Evolutionary conservation across 2,888 invertebrate species (phyloP).

Genomic region (Lutraria lutraria): DNA sequence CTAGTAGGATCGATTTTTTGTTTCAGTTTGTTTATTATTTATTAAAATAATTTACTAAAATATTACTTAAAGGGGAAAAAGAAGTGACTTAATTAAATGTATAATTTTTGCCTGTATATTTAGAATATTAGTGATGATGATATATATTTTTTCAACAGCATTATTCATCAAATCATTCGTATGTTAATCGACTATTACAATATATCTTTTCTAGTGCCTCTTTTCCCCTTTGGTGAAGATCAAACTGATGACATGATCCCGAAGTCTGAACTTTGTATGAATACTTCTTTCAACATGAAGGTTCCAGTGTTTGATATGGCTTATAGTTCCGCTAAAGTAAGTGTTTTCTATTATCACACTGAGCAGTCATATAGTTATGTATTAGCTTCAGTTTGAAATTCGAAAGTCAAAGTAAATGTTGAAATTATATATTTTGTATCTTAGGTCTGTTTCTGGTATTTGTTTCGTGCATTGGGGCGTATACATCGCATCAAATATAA

Average conservation of each 20-base stretch:
- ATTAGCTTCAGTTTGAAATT: too few species aligned
- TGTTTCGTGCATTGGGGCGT: too few species aligned
- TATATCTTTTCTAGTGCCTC: background rate
- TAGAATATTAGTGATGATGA: background rate
- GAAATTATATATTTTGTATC: too few species aligned
- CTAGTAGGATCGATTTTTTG: background rate
- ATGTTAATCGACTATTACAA: background rate
- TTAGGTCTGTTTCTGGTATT: too few species aligned
- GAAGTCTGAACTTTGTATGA: background rate
- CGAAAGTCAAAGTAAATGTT: too few species aligned
- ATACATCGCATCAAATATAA: too few species aligned
- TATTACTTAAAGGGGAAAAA: too few species aligned
- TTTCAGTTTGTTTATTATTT: too few species aligned
- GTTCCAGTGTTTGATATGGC: slow-evolving; percentile 10
- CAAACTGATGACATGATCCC: background rate
- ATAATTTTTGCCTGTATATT: too few species aligned
- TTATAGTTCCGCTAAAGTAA: background rate
- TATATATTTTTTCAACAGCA: background rate
- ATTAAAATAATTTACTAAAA: too few species aligned
- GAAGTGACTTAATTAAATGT: too few species aligned
- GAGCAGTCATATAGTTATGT: background rate
- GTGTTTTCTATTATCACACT: background rate
- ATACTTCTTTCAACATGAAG: background rate
- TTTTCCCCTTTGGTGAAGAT: background rate
- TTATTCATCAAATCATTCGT: background rate